phyloP scores from a whole-genome alignment of 2,888 invertebrate genomes.

The Netelia virgata region DNA sequence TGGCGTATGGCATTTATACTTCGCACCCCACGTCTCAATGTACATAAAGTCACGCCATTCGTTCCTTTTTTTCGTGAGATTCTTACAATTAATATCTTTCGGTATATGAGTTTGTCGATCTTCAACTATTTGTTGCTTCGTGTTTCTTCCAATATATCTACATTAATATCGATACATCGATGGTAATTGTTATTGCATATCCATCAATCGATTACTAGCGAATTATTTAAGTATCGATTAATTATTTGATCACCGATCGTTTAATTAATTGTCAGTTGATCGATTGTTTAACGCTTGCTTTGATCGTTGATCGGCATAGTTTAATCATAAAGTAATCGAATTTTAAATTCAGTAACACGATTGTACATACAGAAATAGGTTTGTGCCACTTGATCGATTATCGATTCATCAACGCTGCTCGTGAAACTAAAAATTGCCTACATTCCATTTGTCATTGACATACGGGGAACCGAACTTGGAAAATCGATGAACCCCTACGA shows the following conservation, averaged over 20 bases:
- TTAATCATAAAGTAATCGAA: constrained; percentile 12
- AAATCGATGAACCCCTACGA: constrained; percentile 1
- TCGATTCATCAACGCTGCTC: constrained; percentile 64
- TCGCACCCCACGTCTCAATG: constrained; percentile 54
- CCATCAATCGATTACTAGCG: neutral
- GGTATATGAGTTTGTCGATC: neutral
- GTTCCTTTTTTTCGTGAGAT: constrained; percentile 24
- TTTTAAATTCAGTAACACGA: constrained; percentile 50
- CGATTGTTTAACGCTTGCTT: constrained; percentile 9
- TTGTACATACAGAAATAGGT: constrained; percentile 60
- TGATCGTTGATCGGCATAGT: constrained; percentile 13
- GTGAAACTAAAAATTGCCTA: constrained; percentile 47
- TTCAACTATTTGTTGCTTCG: neutral
- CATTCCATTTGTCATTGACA: constrained; percentile 40
- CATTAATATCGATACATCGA: neutral
- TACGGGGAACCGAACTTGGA: neutral
- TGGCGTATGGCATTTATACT: constrained; percentile 46
- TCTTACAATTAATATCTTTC: neutral
- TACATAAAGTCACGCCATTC: constrained; percentile 44
- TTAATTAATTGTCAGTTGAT: neutral
- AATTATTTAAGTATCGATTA: neutral
- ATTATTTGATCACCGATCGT: neutral
- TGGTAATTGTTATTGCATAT: neutral
- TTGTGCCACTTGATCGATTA: constrained; percentile 56
- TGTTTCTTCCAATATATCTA: neutral